Evolutionary conservation across 2,888 invertebrate species (phyloP).

Genomic region (Ischnura elegans): DNA sequence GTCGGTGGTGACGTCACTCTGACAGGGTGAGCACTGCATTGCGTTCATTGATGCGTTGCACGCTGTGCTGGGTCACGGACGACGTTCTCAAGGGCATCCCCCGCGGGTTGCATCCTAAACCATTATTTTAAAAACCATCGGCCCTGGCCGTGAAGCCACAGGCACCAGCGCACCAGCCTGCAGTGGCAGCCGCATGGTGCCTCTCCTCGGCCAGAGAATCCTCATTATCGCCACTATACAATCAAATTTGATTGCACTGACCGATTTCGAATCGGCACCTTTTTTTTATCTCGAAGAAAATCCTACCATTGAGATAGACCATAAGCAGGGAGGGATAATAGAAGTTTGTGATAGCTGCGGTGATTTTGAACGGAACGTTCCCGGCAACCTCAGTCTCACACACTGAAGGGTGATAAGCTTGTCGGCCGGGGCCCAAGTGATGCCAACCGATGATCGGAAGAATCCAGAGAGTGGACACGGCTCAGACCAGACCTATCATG

Average conservation of each 20-base stretch:
- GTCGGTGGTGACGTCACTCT: conserved; percentile 55
- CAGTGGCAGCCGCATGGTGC: neutral
- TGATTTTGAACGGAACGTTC: conserved; percentile 78
- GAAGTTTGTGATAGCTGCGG: conserved; percentile 79
- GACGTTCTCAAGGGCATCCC: neutral
- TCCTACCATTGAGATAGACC: conserved; percentile 78
- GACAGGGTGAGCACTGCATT: conserved; percentile 34
- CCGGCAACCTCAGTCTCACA: conserved; percentile 80
- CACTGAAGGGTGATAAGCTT: conserved; percentile 74
- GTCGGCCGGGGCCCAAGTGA: conserved; percentile 74
- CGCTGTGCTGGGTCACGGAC: neutral
- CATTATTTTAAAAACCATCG: neutral
- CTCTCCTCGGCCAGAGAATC: conserved; percentile 69
- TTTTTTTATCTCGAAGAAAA: conserved; percentile 78
- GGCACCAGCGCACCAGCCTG: too few species aligned
- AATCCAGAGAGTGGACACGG: conserved; percentile 78
- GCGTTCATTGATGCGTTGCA: neutral
- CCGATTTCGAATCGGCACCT: conserved; percentile 74
- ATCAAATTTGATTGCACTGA: conserved; percentile 69
- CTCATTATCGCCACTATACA: conserved; percentile 59
- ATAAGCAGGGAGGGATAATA: conserved; percentile 79
- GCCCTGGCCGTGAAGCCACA: neutral
- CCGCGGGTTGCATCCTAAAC: neutral
- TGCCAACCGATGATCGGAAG: conserved; percentile 79
- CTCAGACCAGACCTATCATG: conserved; percentile 79